Evolutionary conservation across 2,797 vertebrate genomes (phyloP).

Genomic region (Emys orbicularis): DNA sequence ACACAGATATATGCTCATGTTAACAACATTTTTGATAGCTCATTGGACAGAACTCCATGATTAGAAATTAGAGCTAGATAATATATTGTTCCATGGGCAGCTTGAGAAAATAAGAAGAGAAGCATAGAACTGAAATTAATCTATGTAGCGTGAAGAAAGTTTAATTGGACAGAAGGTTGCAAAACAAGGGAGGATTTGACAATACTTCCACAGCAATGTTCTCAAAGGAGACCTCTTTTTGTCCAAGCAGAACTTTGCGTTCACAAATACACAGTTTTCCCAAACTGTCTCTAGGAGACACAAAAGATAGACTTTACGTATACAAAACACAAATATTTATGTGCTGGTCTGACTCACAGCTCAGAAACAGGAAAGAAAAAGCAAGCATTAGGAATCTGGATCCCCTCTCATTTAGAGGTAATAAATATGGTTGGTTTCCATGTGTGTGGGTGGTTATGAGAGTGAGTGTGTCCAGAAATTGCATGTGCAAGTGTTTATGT

Average conservation of each 20-base stretch:
- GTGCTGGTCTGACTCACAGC: too few relatives aligned
- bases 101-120: neutral
- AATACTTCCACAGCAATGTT: neutral
- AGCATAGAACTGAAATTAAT: neutral
- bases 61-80: neutral
- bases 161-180: neutral
- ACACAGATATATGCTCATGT: neutral
- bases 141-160: neutral
- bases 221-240: neutral
- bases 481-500: neutral
- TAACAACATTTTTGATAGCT: neutral
- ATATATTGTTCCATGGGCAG: neutral
- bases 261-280: neutral
- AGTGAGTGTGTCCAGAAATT: neutral
- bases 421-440: rapidly evolving
- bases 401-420: neutral
- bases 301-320: neutral
- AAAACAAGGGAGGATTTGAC: neutral
- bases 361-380: neutral
- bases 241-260: neutral
- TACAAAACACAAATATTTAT: neutral
- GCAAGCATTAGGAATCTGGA: neutral
- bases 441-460: neutral
- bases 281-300: neutral
- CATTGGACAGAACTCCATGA: neutral